Base-by-base conservation (phyloP, 2,113 vertebrate genomes). In the Notothenia coriiceps region DNA sequence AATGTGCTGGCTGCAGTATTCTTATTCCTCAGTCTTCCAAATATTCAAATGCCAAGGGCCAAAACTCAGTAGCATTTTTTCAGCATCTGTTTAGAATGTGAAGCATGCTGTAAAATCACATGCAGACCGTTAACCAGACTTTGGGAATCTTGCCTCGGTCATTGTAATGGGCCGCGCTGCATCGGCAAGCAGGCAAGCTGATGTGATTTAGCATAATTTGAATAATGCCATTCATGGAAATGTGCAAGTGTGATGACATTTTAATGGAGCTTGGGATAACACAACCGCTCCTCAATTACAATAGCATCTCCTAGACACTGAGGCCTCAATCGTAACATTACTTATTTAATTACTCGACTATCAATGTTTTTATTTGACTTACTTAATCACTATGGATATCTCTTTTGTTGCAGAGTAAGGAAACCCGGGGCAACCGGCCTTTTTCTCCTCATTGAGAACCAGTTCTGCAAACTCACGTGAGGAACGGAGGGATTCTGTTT, bases 161-260 rank as follows among this genome's bases (percentile, higher is more conserved):
- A 93, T 92, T 91, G 89, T 90, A 73, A 92, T 86, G 82, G 88
- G 86, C 80, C 89, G 86, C 75, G 73, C 88, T 90, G 92, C 94
- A 94, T 91, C 87, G 90, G 81, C 90, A 89, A 92, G 87, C 84
- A 94, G 88, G 89, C 85, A 88, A 83, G 88, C 86, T 94, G 93
- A 95, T 94, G 89, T 93, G 94, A 93, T 93, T 95, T 93, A 90
- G 89, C 92, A 94, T 96, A 91, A 95, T 95, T 93, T 95, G 89
- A 94, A 95, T 96, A 95, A 96, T 95, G 90, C 88, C 90, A 94
- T 95, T 95, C 94, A 95, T 94, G 88, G 92, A 93, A 94, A 93
- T 93, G 93, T 91, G 87, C 78, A 79, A 83, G 88, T 86, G 82
- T 88, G 88, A 93, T 95, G 91, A 94, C 93, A 95, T 92, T 94